A percentile compares a stretch with the other conserved stretches of the same genome.
phyloP scores from a whole-genome alignment of 2,113 vertebrate genomes.

The Platysternon megacephalum region DNA sequence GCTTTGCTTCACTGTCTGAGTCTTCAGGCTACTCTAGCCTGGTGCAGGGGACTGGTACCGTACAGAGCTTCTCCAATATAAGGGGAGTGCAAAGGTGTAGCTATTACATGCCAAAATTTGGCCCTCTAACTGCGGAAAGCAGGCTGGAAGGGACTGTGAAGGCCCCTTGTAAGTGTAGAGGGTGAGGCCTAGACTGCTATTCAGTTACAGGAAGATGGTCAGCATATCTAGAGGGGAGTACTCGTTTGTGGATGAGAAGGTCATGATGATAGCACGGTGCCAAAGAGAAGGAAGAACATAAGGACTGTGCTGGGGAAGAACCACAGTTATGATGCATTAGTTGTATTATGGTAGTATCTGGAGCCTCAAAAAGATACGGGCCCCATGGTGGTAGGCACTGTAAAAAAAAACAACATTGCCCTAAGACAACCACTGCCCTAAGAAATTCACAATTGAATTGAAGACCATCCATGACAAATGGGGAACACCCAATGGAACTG shows the following conservation, averaged over 20 bases:
- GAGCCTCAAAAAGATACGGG: neutral
- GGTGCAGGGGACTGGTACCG: neutral
- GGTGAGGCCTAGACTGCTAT: neutral
- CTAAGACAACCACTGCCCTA: neutral
- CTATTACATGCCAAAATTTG: neutral
- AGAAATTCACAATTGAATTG: neutral
- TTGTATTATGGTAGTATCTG: rapidly evolving
- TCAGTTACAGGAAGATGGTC: neutral
- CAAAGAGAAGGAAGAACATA: rapidly evolving
- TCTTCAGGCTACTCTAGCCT: rapidly evolving
- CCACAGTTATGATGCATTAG: neutral
- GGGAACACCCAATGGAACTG: rapidly evolving
- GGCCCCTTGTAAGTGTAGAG: neutral
- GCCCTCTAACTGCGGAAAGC: neutral
- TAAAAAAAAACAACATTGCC: too few species aligned
- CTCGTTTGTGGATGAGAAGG: neutral
- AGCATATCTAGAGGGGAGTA: neutral
- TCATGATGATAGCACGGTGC: rapidly evolving
- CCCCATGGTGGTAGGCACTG: rapidly evolving
- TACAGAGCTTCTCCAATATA: neutral
- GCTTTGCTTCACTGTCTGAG: neutral
- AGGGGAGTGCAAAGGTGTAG: neutral
- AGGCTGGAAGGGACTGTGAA: neutral
- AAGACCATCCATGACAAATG: neutral
- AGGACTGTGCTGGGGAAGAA: neutral